Evolutionary conservation across 2,888 invertebrate genomes (phyloP), one percentile per base, ranked within the genome.

Genomic region (Campoletis raptor): DNA sequence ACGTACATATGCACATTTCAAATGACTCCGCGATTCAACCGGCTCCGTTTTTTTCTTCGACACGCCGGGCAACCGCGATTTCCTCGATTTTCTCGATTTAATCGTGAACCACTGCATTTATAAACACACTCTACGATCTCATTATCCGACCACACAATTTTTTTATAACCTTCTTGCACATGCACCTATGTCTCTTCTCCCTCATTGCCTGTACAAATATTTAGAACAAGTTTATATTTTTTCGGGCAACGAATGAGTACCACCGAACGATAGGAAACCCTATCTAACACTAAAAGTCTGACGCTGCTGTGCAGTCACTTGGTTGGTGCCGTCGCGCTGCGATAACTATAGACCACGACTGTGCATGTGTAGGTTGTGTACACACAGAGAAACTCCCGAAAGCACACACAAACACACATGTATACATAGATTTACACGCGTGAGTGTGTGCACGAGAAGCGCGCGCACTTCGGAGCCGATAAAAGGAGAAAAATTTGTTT

Each of bases 331-430:
- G 74, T 45, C 70, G 80, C 73, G 77, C 42, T 40, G 76, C 79
- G 82, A 82, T 85, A 85, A 83, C 86, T 86, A 86, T 81, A 86
- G 83, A 83, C 24, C 45, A 18, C 45, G 37, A 67, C 52, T 67
- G 79, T 74, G 57, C n/a, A n/a, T n/a, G n/a, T n/a, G n/a, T n/a
- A n/a, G 61, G 61, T 52, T 57, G 72, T 67, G 67, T 57, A 73
- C 61, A 45, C 81, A 30, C 52, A 15, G 45, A 76, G 69, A 74
- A 37, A 79, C 57, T 54, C 42, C 54, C 54, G 79, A 57, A 64
- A 45, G 45, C 21, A 15, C 42, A 42, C 45, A 15, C 30, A 15
- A 52, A 52, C 24, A 21, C 12, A 21, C 37, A 66, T 36, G 5
- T n/a, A 15, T 48, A 10, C 15, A n/a, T 21, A 54, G 8, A n/a